Evolutionary conservation across 2,797 vertebrate genomes (phyloP), one percentile per base, ranked within the genome.

Genomic region (Hoplostethus mediterraneus): DNA sequence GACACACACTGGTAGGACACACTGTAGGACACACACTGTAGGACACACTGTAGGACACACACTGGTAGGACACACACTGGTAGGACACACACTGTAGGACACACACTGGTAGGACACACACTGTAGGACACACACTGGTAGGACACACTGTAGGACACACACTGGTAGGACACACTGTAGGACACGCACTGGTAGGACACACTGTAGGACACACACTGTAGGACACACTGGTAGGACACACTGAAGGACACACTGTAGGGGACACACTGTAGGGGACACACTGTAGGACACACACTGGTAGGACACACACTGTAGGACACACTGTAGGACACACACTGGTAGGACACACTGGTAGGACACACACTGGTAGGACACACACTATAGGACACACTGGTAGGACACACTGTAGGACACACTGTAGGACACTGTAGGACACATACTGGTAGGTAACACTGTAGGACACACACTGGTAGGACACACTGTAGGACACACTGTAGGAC

Each of bases 61-160:
- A n/a, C 33, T 21, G n/a, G 21, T 21, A 21, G 21, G 21, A n/a
- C n/a, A 33, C 87, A 89, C 61, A 86, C 87, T 0, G 83, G 87
- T 21, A 76, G 82, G 64, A 12, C 5, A 4, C 17, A 33, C 31
- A 33, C 31, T 3, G 21, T 4, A 9, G n/a, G n/a, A n/a, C n/a
- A n/a, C n/a, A n/a, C n/a, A n/a, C n/a, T n/a, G n/a, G n/a, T n/a
- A n/a, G 8, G 40, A 12, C 77, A 3, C 87, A 87, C 60, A 83
- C 87, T 0, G 84, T 17, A 75, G 85, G 63, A 6, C 51, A 11
- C 21, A 13, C 55, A n/a, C 33, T n/a, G 16, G 13, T 57, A 16
- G 8, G 16, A 8, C 13, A 33, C 33, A 33, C 33, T 1, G 87
- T 16, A 73, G 82, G 64, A 7, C 5, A 4, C 17, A 33, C 31